These are phyloP conservation scores for Cariama cristata DNA, from an alignment of 2,113 vertebrate species.

Conservation along the genomic window DNA sequence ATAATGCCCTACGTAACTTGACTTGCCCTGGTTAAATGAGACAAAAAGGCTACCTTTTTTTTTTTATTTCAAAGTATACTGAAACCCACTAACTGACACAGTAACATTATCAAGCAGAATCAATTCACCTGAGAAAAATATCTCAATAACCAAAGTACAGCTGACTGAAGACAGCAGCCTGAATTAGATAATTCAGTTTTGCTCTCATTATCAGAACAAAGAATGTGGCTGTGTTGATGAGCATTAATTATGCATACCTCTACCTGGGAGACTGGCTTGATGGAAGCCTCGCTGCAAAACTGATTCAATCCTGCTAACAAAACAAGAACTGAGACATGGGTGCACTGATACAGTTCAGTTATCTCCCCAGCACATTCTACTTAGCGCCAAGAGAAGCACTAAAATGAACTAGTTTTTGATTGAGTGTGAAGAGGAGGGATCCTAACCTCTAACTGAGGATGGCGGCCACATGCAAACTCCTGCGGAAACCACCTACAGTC, in stretches of 20 bases:
- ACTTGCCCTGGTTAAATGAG: neutral
- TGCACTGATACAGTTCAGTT: constrained; percentile 43
- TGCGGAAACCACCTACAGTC: neutral
- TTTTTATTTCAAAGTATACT: neutral
- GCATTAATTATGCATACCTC: constrained; percentile 78
- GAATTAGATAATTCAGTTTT: neutral
- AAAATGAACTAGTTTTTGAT: neutral
- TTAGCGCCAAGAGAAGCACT: neutral
- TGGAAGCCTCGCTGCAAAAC: constrained; percentile 77
- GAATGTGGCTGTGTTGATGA: constrained; percentile 72
- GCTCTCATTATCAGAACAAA: constrained; percentile 69
- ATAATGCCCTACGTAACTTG: neutral
- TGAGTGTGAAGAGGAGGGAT: rapidly evolving
- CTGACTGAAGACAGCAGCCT: neutral
- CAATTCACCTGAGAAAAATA: neutral
- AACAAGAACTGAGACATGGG: constrained; percentile 77
- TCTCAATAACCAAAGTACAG: neutral
- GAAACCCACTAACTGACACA: neutral
- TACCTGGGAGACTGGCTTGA: constrained; percentile 77
- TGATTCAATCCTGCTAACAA: constrained; percentile 79
- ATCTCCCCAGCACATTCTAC: constrained; percentile 51
- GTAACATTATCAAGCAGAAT: neutral
- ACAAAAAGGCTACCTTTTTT: neutral
- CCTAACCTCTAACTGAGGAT: neutral
- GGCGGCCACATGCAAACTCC: neutral